Percentiles rank a stretch among this genome's conserved stretches.
These are phyloP conservation scores for Drosophila limbata DNA, from an alignment of 2,888 invertebrate genomes.

Conservation along the genomic window DNA sequence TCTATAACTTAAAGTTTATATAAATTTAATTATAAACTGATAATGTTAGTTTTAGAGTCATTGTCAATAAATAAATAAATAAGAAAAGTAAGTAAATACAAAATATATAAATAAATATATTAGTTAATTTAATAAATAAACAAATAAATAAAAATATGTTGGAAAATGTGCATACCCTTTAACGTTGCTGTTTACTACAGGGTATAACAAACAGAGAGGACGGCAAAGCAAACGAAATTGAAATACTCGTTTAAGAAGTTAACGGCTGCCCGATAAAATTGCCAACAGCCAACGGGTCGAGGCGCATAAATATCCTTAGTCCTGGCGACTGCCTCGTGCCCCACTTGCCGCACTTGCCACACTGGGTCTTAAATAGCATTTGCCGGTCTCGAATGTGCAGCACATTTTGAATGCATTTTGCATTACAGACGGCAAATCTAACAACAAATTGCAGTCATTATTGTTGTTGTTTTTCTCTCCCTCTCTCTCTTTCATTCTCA, in stretches of 20 bases:
- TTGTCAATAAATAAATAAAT: too few relatives aligned
- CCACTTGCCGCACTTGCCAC: neutral
- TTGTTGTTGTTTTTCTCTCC: conserved; percentile 17
- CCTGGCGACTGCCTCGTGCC: conserved; percentile 14
- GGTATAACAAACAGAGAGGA: conserved; percentile 9
- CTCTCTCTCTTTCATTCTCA: neutral
- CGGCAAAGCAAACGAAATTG: conserved; percentile 39
- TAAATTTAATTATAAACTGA: too few relatives aligned
- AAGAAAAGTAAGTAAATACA: too few relatives aligned
- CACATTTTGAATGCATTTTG: conserved; percentile 34
- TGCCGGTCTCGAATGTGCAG: conserved; percentile 13
- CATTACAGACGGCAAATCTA: conserved; percentile 22
- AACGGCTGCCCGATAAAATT: conserved; percentile 55
- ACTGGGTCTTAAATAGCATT: conserved; percentile 24
- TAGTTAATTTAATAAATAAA: neutral
- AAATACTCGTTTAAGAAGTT: conserved; percentile 57
- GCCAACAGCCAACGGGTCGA: conserved; percentile 36
- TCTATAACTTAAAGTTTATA: too few relatives aligned
- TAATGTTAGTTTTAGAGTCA: too few relatives aligned
- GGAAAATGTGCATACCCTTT: neutral
- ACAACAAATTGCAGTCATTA: conserved; percentile 35
- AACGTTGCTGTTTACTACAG: neutral
- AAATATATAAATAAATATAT: neutral
- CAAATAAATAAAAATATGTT: too few relatives aligned
- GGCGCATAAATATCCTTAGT: conserved; percentile 41